Evolutionary conservation across 2,888 invertebrate species (phyloP).

Genomic region (Scaptomyza tumidula): DNA sequence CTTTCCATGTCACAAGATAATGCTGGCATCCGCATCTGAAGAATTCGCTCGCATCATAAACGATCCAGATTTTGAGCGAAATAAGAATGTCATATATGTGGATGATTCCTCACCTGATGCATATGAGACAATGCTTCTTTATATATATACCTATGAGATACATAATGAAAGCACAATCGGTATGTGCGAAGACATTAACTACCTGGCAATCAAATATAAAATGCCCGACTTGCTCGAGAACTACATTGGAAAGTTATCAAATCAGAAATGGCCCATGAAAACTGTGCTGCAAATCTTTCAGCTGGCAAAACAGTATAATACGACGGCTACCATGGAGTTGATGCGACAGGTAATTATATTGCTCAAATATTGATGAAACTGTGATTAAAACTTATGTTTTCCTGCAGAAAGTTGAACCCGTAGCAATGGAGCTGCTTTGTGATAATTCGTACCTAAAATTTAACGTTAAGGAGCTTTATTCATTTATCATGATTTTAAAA

Average conservation of each 20-base stretch:
- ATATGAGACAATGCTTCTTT: conserved; percentile 59
- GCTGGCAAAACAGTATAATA: conserved; percentile 53
- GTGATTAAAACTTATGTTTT: neutral
- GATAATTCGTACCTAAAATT: conserved; percentile 48
- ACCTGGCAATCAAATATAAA: conserved; percentile 56
- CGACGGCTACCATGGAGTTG: conserved; percentile 36
- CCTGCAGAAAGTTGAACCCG: conserved; percentile 50
- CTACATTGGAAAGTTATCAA: conserved; percentile 48
- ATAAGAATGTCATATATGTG: conserved; percentile 33
- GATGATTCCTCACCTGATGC: conserved; percentile 59
- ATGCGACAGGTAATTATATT: conserved; percentile 28
- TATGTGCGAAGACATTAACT: conserved; percentile 50
- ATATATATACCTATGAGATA: conserved; percentile 66
- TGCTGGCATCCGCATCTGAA: conserved; percentile 61
- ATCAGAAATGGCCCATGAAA: conserved; percentile 49
- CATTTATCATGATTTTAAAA: conserved; percentile 51
- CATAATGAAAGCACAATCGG: conserved; percentile 45
- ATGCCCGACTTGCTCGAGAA: conserved; percentile 57
- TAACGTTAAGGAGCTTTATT: conserved; percentile 43
- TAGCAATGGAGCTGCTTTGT: conserved; percentile 41
- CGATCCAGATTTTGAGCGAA: conserved; percentile 30
- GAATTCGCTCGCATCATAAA: conserved; percentile 55
- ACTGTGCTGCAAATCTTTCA: conserved; percentile 59
- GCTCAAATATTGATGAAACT: neutral
- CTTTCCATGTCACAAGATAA: conserved; percentile 57